Base-by-base conservation (phyloP, 1,140 invertebrate genomes). In the Bombus waltoni region DNA sequence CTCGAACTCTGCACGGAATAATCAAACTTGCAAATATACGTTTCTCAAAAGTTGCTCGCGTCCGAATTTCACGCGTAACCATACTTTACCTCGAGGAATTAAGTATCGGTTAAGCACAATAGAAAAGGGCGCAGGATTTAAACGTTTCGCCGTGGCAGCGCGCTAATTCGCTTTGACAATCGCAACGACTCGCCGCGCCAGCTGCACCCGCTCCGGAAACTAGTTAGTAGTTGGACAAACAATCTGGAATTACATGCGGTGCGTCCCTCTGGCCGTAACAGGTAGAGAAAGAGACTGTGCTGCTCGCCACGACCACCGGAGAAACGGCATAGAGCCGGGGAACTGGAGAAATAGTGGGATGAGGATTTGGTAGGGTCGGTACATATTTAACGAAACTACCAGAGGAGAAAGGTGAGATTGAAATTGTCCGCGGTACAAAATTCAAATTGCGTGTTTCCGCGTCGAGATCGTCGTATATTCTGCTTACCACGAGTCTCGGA, bases 141-240 rank as follows among this genome's bases (percentile, higher is more conserved):
- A 80, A 85, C 53, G 80, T 28, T 32, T 44, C 15, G 22, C 11
- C 8, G 6, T 72, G 1, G 80, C 81, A 75, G 38, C 47, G 57
- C 72, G 81, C 65, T 92, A 92, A 92, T 91, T 91, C 87, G 81
- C 87, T 92, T 88, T 87, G 84, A 91, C 89, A 78, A 90, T 89
- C 85, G 71, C 81, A 73, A 40, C 80, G 82, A 87, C 89, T 85
- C 76, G 28, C 71, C 70, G 66, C 40, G 76, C 76, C 87, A 79
- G 78, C 79, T 87, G 83, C 86, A 79, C 73, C 66, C 80, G 65
- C 70, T 79, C 81, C 77, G 84, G 81, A 81, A 92, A 92, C 91
- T 93, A 92, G 91, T 93, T 93, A 92, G 88, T 87, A 92, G 92
- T 93, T 93, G 87, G 89, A 90, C 91, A 89, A 92, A 92, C 91